Conservation (phyloP, 1,140 invertebrate genomes). For the Drosophila sucinea region DNA sequence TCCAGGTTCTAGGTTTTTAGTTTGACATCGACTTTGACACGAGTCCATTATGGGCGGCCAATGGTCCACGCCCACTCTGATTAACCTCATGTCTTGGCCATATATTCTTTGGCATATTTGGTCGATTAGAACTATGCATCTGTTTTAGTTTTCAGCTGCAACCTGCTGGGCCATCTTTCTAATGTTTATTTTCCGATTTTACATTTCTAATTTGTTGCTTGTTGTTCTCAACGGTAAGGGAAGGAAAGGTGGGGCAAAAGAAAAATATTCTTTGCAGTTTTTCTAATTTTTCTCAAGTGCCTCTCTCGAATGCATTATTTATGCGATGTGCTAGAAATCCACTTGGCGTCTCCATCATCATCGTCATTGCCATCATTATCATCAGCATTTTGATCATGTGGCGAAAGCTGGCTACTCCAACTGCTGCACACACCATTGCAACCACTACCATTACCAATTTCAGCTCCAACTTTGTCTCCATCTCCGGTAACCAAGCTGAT, state of each 20-base stretch:
- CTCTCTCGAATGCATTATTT: slow-evolving; percentile 66
- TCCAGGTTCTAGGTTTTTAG: slow-evolving; percentile 23
- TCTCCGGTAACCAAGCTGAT: neutral
- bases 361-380: slow-evolving; percentile 29
- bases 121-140: slow-evolving; percentile 13
- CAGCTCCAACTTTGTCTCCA: neutral
- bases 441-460: no score
- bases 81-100: slow-evolving; percentile 10
- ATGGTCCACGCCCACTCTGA: slow-evolving; percentile 10
- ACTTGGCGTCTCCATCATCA: slow-evolving; percentile 52
- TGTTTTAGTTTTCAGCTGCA: slow-evolving; percentile 24
- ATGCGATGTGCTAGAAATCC: slow-evolving; percentile 74
- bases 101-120: neutral
- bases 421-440: neutral
- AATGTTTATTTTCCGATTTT: slow-evolving; percentile 23
- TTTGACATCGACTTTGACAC: slow-evolving; percentile 11
- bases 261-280: slow-evolving; percentile 27
- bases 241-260: neutral
- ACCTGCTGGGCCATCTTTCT: slow-evolving; percentile 43
- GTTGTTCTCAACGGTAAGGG: slow-evolving; percentile 1
- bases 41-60: slow-evolving; percentile 12
- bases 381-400: slow-evolving; percentile 46
- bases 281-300: slow-evolving; percentile 75
- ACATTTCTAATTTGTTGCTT: slow-evolving; percentile 53
- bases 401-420: slow-evolving; percentile 42